Conservation (phyloP, 2,113 vertebrate genomes). For the Thamnaconus septentrionalis region DNA sequence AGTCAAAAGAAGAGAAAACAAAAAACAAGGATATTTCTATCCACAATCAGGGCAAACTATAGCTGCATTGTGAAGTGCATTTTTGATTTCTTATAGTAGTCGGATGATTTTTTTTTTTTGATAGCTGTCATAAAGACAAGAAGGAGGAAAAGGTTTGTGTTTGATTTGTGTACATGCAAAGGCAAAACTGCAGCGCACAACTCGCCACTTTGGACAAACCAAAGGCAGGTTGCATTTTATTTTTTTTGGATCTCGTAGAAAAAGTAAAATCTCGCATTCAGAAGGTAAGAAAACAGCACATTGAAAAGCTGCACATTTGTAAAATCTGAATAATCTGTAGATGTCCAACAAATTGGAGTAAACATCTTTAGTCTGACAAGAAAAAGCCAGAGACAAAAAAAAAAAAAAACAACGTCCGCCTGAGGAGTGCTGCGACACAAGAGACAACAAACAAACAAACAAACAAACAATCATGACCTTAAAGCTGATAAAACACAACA, state of each 20-base stretch:
- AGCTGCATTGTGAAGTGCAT: too few relatives aligned
- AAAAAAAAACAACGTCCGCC: slow-evolving; percentile 16
- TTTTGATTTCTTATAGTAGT: too few relatives aligned
- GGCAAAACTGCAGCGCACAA: not conserved
- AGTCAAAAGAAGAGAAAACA: too few relatives aligned
- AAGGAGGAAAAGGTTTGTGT: not conserved
- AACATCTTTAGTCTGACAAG: slow-evolving; percentile 13
- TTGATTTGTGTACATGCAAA: slow-evolving; percentile 2
- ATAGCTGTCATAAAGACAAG: too few relatives aligned
- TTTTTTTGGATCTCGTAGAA: not conserved
- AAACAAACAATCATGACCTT: slow-evolving; percentile 2
- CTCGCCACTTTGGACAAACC: not conserved
- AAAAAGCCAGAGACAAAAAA: not conserved
- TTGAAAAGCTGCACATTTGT: slow-evolving; percentile 32
- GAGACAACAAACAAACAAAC: not conserved
- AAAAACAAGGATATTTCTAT: too few relatives aligned
- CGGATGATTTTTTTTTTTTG: too few relatives aligned
- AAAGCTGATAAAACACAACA: slow-evolving; percentile 13
- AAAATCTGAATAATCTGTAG: slow-evolving; percentile 8
- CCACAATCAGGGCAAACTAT: too few relatives aligned
- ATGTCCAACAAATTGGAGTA: slow-evolving; percentile 24
- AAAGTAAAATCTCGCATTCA: slow-evolving; percentile 8
- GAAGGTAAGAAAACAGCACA: slow-evolving; percentile 15
- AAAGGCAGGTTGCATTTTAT: not conserved
- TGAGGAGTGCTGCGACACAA: slow-evolving; percentile 46